Conservation (phyloP, 1,140 invertebrate species). For the Drosophila micromelanica region DNA sequence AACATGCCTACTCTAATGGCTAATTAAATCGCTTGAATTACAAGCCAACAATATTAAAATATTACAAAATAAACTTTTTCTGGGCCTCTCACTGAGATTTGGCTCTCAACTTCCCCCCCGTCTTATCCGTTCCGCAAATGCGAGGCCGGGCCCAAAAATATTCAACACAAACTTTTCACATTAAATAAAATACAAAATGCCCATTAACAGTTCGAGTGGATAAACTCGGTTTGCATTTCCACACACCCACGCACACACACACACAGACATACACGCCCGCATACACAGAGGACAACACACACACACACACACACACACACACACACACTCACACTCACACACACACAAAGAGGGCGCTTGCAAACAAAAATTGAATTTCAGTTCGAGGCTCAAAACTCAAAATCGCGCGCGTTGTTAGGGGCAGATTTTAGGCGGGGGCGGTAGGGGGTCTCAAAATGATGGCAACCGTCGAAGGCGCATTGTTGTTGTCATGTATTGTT, state of each 20-base stretch:
- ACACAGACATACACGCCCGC: constrained; percentile 35
- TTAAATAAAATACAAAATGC: constrained; percentile 83
- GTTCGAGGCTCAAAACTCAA: constrained; percentile 76
- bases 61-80: constrained; percentile 79
- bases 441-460: constrained; percentile 38
- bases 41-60: constrained; percentile 81
- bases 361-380: constrained; percentile 79
- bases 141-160: constrained; percentile 61
- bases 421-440: constrained; percentile 6
- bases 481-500: constrained; percentile 62
- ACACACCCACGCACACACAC: constrained; percentile 29
- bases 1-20: constrained; percentile 58
- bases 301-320: constrained; percentile 19
- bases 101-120: constrained; percentile 5
- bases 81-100: constrained; percentile 47
- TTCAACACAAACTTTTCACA: constrained; percentile 78
- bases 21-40: constrained; percentile 80
- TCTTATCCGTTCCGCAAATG: too few species aligned
- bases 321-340: constrained; percentile 17
- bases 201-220: constrained; percentile 83
- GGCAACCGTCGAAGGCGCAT: constrained; percentile 69
- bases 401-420: constrained; percentile 64
- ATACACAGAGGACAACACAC: constrained; percentile 9
- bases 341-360: constrained; percentile 30
- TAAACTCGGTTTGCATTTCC: constrained; percentile 78